Evolutionary conservation across 2,797 vertebrate genomes (phyloP), one percentile per base, ranked within the genome.

Genomic region (Alexandromys oeconomus): DNA sequence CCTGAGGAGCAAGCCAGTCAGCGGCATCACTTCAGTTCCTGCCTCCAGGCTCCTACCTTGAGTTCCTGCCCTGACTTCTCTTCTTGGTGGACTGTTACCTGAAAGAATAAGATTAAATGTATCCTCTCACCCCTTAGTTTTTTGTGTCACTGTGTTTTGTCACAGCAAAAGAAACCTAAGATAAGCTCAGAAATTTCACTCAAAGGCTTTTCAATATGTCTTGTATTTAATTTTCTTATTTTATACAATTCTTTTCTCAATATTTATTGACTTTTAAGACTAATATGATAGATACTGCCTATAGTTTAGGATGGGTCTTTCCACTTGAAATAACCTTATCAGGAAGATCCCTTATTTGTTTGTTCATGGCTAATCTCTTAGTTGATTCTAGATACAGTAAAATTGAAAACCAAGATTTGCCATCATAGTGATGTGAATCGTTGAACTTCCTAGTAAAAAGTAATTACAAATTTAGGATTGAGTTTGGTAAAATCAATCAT

Each of bases 221-320:
- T 94, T 95, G 61, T 23, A 78, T 87, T 92, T 59, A 54, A 37
- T 94, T 95, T 93, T 96, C 48, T 34, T 73, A 21, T 80, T 88
- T 81, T 91, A 73, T 43, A 21, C 80, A 81, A 67, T 15, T 96
- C 17, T 61, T 90, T 14, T 65, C 34, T 93, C 57, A 82, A 46
- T 87, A 71, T 63, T 89, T 92, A 67, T 17, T 79, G 69, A 92
- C 37, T 84, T 95, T 92, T 88, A 73, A 96, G 37, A 43, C 43
- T 84, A 76, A 89, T 34, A 48, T 67, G 85, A 73, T 87, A 77
- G 48, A 25, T 57, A 25, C 21, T 21, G 67, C n/a, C 51, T 73
- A 29, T 51, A 69, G 11, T 73, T 87, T 86, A 86, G 31, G 57
- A 13, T 69, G 63, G 34, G 63, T 15, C 29, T 48, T 84, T 34